Conservation (phyloP, 2,888 invertebrate species). For the Nymphalis urticae region DNA sequence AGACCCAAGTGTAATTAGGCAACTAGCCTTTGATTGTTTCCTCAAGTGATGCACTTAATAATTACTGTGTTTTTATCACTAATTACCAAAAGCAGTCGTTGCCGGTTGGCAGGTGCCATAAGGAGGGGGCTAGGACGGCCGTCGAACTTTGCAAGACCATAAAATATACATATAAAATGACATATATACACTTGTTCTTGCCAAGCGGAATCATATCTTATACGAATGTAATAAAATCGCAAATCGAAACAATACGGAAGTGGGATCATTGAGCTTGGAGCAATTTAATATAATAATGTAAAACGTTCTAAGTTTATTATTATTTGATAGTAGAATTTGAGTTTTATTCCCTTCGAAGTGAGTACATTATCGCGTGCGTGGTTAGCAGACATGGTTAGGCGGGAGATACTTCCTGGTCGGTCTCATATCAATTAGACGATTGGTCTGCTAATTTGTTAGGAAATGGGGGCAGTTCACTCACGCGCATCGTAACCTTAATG, state of each 20-base stretch:
- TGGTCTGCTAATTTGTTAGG: constrained; percentile 72
- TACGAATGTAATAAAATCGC: constrained; percentile 43
- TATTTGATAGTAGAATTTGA: constrained; percentile 36
- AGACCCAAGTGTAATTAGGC: constrained; percentile 18
- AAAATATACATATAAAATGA: constrained; percentile 44
- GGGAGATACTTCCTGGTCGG: constrained; percentile 71
- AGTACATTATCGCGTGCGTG: constrained; percentile 41
- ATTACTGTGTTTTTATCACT: constrained; percentile 63
- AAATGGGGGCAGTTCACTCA: constrained; percentile 67
- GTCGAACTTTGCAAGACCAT: constrained; percentile 64
- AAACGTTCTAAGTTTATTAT: constrained; percentile 51
- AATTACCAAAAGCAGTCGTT: constrained; percentile 71
- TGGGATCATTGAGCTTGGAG: constrained; percentile 78
- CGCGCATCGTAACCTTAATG: constrained; percentile 50
- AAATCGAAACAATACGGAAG: constrained; percentile 52
- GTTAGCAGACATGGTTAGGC: constrained; percentile 52
- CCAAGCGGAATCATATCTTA: constrained; percentile 50
- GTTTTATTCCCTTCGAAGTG: constrained; percentile 38
- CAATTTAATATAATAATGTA: constrained; percentile 57
- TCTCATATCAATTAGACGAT: constrained; percentile 74
- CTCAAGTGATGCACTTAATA: constrained; percentile 56
- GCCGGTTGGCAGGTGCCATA: constrained; percentile 55
- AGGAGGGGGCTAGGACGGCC: constrained; percentile 75
- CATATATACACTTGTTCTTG: constrained; percentile 44
- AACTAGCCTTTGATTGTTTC: constrained; percentile 48